Evolutionary conservation across 2,113 vertebrate genomes (phyloP), one percentile per base, ranked within the genome.

Genomic region (Rynchops niger): DNA sequence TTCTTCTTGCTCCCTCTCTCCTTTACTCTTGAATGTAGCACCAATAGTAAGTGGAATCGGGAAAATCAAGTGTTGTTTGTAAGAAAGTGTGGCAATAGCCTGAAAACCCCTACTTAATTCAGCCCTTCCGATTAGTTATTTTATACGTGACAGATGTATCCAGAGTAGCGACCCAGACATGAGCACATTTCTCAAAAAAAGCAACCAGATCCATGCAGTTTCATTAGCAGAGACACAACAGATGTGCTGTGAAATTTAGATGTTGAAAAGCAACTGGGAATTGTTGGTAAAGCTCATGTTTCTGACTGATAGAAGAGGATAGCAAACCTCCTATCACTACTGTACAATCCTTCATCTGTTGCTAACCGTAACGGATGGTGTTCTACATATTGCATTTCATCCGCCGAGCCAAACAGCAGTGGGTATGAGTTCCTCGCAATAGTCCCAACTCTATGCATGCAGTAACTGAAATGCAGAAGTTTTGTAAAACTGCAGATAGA

Each of bases 191-290:
- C 76, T 91, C 66, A 73, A 34, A 52, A 50, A 78, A 58, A 93
- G 38, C 63, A 27, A 13, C 59, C 23, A 78, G 61, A 73, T 66
- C 66, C 61, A 9, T 15, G 21, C 53, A 22, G 80, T 66, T 77
- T 84, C 50, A 36, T 80, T 40, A 70, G 47, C 40, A 50, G 70
- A 70, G 9, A 50, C 47, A 32, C 32, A 56, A 25, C 89, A 89
- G 86, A 89, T 95, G 77, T 73, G 62, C 85, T 90, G 83, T 90
- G 91, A 97, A 91, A 94, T 65, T 27, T 36, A 90, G 80, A 92
- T 84, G 74, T 12, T 49, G 56, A 80, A 79, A 93, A 94, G 72
- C 77, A 91, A 58, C 21, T 14, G 34, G 69, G 53, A 63, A 93
- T 82, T 95, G 55, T 23, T 74, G 69, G 81, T 86, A 59, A 81